Evolutionary conservation across 2,113 vertebrate genomes (phyloP), one percentile per base, ranked within the genome.

Genomic region (Macquaria australasica): DNA sequence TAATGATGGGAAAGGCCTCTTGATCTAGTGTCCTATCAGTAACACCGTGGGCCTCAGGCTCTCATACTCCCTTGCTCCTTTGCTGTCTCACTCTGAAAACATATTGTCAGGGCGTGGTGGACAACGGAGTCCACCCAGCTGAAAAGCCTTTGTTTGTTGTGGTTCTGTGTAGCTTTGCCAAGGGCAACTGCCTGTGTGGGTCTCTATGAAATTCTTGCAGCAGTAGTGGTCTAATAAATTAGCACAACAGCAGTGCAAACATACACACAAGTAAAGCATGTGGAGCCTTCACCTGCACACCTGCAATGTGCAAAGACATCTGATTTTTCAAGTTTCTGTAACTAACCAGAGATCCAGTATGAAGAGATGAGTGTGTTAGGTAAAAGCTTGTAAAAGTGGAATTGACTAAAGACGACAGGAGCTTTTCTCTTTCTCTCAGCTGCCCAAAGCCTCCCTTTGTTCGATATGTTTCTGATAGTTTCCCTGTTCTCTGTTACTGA

Each of bases 91-190:
- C 82, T 81, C 70, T 85, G 63, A 89, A 89, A 87, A 91, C 87
- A 89, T 86, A 92, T 90, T 87, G 87, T 92, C 83, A 88, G 90
- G 91, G 93, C 48, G 92, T 92, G 92, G 92, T 92, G 91, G 93
- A 90, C 88, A 87, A 51, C 64, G 16, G 59, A 86, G 87, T 94
- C 79, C 88, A 88, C 92, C 87, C 89, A 85, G 85, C 83, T 80
- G 73, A 87, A 91, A 74, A 71, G 56, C 75, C 83, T 91, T 91
- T 89, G 86, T 94, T 93, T 94, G 92, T 93, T 93, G 93, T 94
- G 89, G 92, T 92, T 92, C 48, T 69, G 74, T 66, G 60, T 70
- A 84, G 84, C 86, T 91, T 88, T 93, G 74, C 91, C 92, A 93
- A 91, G 86, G 89, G 88, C 83, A 90, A 91, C 90, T 91, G 91